Conservation (phyloP, 2,888 invertebrate species). For the Tiphia femorata region DNA sequence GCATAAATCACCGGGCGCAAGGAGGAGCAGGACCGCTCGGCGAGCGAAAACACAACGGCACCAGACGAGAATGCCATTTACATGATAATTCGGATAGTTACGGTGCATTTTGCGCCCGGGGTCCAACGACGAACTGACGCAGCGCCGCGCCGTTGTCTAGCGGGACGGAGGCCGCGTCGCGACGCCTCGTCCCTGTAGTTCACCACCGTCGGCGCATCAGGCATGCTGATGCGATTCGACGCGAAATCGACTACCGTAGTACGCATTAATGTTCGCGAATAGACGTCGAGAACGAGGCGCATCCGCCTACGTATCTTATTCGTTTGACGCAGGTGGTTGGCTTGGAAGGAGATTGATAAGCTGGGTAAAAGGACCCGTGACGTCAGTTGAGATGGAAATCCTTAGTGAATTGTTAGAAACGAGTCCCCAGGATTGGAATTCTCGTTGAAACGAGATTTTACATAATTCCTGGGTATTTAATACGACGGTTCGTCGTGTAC, state of each 20-base stretch:
- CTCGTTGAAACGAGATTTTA: too few species aligned
- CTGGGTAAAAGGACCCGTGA: too few species aligned
- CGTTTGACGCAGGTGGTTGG: too few species aligned
- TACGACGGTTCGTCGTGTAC: too few species aligned
- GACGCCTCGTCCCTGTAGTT: background rate
- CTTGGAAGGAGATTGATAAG: too few species aligned
- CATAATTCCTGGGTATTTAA: too few species aligned
- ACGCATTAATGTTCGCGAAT: too few species aligned
- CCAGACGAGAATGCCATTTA: constrained; percentile 34
- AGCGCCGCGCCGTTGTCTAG: background rate
- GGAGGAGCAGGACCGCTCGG: constrained; percentile 34
- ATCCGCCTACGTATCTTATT: too few species aligned
- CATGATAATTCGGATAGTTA: constrained; percentile 42
- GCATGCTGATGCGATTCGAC: background rate
- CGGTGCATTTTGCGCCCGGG: constrained; percentile 22
- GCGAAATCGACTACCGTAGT: background rate
- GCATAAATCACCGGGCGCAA: constrained; percentile 50
- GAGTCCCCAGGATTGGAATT: too few species aligned
- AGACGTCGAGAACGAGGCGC: too few species aligned
- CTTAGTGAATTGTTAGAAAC: too few species aligned
- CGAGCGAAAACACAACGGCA: constrained; percentile 38
- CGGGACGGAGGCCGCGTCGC: background rate
- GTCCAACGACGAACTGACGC: background rate
- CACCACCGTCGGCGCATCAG: background rate
- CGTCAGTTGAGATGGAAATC: too few species aligned